These are phyloP conservation scores for Spheniscus humboldti DNA, from an alignment of 2,797 vertebrate genomes.

Conservation along the genomic window DNA sequence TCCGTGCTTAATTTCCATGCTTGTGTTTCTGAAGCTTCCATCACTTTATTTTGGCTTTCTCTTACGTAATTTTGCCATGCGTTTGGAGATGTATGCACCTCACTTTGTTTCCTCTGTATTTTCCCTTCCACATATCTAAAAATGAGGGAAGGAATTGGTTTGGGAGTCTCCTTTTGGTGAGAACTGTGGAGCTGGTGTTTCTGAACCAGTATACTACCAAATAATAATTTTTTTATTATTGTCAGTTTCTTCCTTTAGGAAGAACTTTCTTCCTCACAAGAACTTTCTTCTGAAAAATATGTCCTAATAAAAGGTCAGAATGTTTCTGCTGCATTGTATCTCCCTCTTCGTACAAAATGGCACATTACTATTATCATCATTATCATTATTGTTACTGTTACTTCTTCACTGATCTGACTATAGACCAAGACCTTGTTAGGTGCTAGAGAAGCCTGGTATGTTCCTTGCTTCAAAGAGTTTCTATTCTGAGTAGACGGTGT, in stretches of 20 bases:
- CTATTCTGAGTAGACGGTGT: not conserved
- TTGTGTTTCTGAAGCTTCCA: not conserved
- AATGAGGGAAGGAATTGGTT: not conserved
- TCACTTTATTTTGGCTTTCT: not conserved
- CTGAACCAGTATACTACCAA: not conserved
- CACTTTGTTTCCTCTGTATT: not conserved
- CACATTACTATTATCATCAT: not conserved
- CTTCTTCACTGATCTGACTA: not conserved
- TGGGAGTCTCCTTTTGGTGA: not conserved
- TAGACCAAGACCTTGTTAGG: not conserved
- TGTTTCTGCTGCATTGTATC: not conserved
- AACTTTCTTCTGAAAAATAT: slow-evolving; percentile 7
- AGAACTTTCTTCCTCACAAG: not conserved
- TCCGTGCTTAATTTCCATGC: not conserved
- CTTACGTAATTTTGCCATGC: not conserved
- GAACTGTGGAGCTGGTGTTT: not conserved
- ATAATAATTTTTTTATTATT: not conserved
- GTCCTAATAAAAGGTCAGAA: not conserved
- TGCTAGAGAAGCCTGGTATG: not conserved
- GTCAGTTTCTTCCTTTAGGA: not conserved
- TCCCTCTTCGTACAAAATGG: not conserved
- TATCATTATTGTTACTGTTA: not conserved
- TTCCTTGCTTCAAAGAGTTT: not conserved
- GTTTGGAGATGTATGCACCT: not conserved
- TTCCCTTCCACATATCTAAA: not conserved